Evolutionary conservation across 1,140 invertebrate species (phyloP), one percentile per base, ranked within the genome.

Genomic region (Teleogryllus occipitalis): DNA sequence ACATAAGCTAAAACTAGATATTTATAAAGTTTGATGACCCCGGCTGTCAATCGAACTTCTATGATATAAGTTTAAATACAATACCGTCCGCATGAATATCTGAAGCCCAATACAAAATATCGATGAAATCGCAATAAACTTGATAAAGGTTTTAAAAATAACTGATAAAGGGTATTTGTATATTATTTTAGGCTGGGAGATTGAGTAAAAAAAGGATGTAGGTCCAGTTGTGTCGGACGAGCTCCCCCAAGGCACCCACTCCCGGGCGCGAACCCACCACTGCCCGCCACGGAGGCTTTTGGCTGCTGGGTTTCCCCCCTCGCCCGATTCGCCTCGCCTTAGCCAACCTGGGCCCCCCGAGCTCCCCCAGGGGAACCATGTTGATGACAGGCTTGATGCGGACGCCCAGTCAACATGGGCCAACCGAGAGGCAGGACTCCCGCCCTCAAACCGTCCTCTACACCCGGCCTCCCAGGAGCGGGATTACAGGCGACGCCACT

Each of bases 221-320:
- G 90, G 95, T 96, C 90, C 93, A 90, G 90, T 90, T 94, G 84
- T 96, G 89, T 96, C 91, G 90, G 89, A 90, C 88, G 94, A 95
- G 94, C 96, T 90, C 87, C 87, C 89, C 89, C 27, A 89, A 87
- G 89, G 89, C 89, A 88, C 90, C 90, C 92, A 95, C 95, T 97
- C 96, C 94, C 94, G 91, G 94, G 91, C 93, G 95, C 96, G 92
- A 95, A 96, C 95, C 95, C 95, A 95, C 95, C 96, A 96, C 95
- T 96, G 94, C 93, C 89, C 92, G 89, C 93, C 94, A 95, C 94
- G 95, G 94, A 92, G 92, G 93, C 95, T 97, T 95, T 96, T 96
- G 94, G 94, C 94, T 96, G 95, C 94, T 96, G 92, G 91, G 93
- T 97, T 95, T 93, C 46, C 94, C 93, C 93, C 93, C 95, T 97